A percentile compares a stretch with the other conserved stretches of the same genome.
Conservation (phyloP, 1,140 invertebrate species). For the Drosophila lacertosa region DNA sequence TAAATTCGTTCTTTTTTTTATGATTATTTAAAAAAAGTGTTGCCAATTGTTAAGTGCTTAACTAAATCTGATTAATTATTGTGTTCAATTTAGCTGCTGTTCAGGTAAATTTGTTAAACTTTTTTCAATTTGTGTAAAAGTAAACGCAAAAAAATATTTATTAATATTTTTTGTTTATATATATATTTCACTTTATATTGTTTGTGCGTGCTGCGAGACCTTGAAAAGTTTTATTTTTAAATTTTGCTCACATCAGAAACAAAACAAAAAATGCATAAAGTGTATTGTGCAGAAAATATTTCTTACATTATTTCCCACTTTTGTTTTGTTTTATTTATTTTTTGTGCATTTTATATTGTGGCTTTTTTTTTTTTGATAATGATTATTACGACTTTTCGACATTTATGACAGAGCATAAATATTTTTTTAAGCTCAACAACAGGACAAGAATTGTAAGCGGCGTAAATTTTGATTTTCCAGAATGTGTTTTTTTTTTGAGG, state of each 20-base stretch:
- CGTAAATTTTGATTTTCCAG: not conserved
- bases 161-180: not conserved
- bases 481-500: no score
- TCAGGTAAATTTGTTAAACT: conserved; percentile 9
- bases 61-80: not conserved
- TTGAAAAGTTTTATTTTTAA: conserved; percentile 15
- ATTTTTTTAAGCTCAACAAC: not conserved
- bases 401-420: conserved; percentile 3
- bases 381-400: conserved; percentile 3
- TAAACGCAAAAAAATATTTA: not conserved
- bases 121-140: not conserved
- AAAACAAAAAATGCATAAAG: conserved; percentile 5
- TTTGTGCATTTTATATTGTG: not conserved
- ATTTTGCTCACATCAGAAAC: conserved; percentile 7
- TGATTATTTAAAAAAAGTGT: conserved; percentile 23
- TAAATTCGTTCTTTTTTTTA: not conserved
- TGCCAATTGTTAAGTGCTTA: not conserved
- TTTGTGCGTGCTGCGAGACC: not conserved
- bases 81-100: not conserved
- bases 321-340: not conserved
- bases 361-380: not conserved
- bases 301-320: not conserved
- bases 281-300: conserved; percentile 31
- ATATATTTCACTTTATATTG: not conserved
- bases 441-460: not conserved